Percentiles rank a stretch among this genome's conserved stretches.
These are phyloP conservation scores for Camponotus floridanus DNA, from an alignment of 1,140 invertebrate species.

Conservation along the genomic window DNA sequence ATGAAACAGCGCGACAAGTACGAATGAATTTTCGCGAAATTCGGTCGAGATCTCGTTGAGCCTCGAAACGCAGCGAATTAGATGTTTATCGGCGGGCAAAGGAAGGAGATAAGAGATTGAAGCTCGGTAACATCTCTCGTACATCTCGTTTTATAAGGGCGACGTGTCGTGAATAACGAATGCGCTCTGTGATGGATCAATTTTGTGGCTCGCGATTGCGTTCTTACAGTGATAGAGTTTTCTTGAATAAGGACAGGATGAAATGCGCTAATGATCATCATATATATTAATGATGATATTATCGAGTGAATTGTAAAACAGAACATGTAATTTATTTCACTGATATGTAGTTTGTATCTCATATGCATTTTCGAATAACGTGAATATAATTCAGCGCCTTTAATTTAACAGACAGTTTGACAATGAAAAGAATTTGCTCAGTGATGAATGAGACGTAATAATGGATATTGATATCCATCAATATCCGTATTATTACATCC, in stretches of 20 bases:
- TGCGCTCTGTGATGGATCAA: background rate
- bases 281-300: background rate
- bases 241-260: no score
- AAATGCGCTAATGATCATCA: background rate
- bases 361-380: background rate
- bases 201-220: conserved; percentile 24
- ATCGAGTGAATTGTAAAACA: background rate
- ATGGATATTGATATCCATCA: conserved; percentile 1
- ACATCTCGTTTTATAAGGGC: conserved; percentile 16
- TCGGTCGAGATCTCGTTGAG: background rate
- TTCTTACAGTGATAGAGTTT: background rate
- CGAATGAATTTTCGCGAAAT: conserved; percentile 21
- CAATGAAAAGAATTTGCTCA: background rate
- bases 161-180: conserved; percentile 29
- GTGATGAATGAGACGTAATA: conserved; percentile 36
- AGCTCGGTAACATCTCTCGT: background rate
- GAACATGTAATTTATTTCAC: background rate
- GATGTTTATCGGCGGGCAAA: conserved; percentile 32
- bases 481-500: background rate
- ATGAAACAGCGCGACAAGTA: background rate
- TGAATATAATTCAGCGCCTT: background rate
- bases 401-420: conserved; percentile 34
- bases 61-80: background rate
- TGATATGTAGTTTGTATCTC: background rate
- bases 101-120: conserved; percentile 41